Base-by-base conservation (phyloP, 2,113 vertebrate species). In the Poeciliopsis turrubarensis region DNA sequence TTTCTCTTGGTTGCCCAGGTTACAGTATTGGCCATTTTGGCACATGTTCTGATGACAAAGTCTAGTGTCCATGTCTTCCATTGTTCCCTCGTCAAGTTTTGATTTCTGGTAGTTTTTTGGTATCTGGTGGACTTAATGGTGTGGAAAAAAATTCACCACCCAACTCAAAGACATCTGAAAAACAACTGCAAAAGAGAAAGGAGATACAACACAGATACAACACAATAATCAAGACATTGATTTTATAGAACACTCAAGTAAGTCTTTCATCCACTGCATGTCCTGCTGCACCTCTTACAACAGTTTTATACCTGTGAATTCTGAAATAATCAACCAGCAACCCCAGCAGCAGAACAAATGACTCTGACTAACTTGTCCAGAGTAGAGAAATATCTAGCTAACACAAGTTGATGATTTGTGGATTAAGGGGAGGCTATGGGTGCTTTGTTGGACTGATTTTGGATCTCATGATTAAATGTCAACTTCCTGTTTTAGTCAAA, bases 41-140 rank as follows among this genome's bases (percentile, higher is more conserved):
- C 85, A 87, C 72, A 82, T 84, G 22, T 83, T 89, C 22, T 78
- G 84, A 61, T 88, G 85, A 51, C 78, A 82, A 73, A 86, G 60
- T 34, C 89, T 44, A 14, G 92, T 93, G 0, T 94, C 95, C 2
- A 95, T 93, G 3, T 94, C 96, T 84, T 97, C 96, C 26, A 93
- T 96, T 60, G 94, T 27, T 30, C 5, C 96, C 63, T 96, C 94
- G 82, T 92, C 94, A 76, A 91, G 93, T 72, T 93, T 87, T 1
- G 82, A 91, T 86, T 96, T 96, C 87, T 94, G 92, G 83, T 94
- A 2, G 29, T 0, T 31, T 63, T 29, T 31, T 30, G 27, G 61
- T 29, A 27, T 31, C 17, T 63, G 61, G 61, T 63, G 17, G 61
- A 29, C 17, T 63, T 30, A 6, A 30, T 31, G 14, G 29, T 15